These are phyloP conservation scores for Drosophila macrospina DNA, from an alignment of 2,888 invertebrate genomes.

Conservation along the genomic window DNA sequence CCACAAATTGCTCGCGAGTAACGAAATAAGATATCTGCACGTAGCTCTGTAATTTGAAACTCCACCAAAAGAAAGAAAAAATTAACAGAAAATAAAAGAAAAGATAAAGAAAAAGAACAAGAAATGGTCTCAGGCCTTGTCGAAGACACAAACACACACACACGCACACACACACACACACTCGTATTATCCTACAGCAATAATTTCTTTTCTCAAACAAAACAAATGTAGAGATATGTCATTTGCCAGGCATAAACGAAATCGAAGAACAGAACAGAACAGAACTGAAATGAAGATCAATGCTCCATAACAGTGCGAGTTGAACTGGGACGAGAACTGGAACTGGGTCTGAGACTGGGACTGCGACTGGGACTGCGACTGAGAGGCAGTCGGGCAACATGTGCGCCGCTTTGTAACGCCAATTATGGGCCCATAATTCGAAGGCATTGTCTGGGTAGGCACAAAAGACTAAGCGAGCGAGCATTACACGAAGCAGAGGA, in stretches of 20 bases:
- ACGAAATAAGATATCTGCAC: conserved; percentile 81
- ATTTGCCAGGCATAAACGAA: conserved; percentile 70
- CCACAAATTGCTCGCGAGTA: conserved; percentile 55
- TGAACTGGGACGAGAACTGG: conserved; percentile 50
- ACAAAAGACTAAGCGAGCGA: conserved; percentile 57
- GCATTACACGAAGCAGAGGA: conserved; percentile 46
- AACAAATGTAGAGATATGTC: conserved; percentile 74
- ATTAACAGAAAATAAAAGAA: conserved; percentile 35
- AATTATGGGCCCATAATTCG: conserved; percentile 84
- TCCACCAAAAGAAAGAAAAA: conserved; percentile 44
- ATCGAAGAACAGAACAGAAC: conserved; percentile 64
- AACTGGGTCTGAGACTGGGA: conserved; percentile 24
- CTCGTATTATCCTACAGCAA: conserved; percentile 67
- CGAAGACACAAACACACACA: conserved; percentile 8
- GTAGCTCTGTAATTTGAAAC: conserved; percentile 79
- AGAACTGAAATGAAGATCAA: conserved; percentile 71
- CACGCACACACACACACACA: conserved; percentile 20
- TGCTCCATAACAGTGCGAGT: conserved; percentile 66
- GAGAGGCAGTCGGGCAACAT: conserved; percentile 58
- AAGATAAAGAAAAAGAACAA: conserved; percentile 40
- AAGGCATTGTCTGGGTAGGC: conserved; percentile 72
- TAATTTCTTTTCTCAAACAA: conserved; percentile 73
- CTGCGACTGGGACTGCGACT: conserved; percentile 23
- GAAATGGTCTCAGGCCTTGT: conserved; percentile 49
- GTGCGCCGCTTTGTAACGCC: conserved; percentile 83